Conservation (phyloP, 2,113 vertebrate genomes). For the Tachycineta bicolor region DNA sequence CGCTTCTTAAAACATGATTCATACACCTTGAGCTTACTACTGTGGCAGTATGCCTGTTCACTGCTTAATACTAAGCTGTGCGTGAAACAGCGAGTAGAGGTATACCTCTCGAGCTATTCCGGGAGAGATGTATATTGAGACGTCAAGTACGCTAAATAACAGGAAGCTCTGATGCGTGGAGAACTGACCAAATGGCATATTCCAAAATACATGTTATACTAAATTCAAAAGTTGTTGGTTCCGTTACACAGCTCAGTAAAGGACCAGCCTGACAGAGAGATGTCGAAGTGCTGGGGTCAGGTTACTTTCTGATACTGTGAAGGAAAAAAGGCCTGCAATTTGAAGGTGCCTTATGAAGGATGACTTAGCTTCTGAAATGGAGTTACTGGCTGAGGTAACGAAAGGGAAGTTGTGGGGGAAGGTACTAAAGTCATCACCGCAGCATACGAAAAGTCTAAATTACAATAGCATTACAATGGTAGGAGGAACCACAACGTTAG, state of each 20-base stretch:
- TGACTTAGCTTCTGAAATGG: neutral
- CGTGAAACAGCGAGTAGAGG: neutral
- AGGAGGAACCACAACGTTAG: neutral
- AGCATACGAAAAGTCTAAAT: neutral
- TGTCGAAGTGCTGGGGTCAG: neutral
- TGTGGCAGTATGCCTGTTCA: fast-evolving
- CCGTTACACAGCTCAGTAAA: neutral
- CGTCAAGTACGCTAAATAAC: neutral
- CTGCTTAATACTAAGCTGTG: neutral
- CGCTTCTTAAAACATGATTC: neutral
- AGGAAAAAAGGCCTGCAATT: neutral
- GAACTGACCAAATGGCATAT: neutral
- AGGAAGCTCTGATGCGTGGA: neutral
- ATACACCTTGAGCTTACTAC: neutral
- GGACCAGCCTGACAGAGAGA: neutral
- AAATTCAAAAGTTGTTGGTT: neutral
- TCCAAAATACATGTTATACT: neutral
- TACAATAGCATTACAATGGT: neutral
- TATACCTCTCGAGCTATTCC: neutral
- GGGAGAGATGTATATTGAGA: neutral
- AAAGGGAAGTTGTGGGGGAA: neutral
- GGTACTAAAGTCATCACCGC: neutral
- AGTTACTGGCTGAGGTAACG: neutral
- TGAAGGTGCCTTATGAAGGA: neutral
- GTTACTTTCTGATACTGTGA: neutral